Conservation (phyloP, 23 tunicate genomes). For the Diplosoma virens region DNA sequence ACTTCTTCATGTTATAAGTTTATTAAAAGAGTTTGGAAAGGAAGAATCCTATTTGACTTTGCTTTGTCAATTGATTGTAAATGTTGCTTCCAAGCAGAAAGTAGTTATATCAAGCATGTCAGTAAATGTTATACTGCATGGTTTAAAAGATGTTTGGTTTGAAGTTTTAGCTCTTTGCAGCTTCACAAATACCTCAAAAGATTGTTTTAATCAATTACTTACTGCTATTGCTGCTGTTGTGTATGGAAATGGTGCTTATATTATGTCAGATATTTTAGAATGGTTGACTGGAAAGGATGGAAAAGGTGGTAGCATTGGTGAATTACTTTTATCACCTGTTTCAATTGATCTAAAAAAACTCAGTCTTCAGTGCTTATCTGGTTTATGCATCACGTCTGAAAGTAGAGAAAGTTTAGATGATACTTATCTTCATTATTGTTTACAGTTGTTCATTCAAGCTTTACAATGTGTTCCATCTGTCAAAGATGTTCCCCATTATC, state of each 20-base stretch:
- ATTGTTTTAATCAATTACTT: conserved; percentile 6
- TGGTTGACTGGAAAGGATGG: conserved; percentile 44
- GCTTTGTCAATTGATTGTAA: conserved; percentile 24
- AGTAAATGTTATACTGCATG: conserved; percentile 54
- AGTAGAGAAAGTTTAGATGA: conserved; percentile 36
- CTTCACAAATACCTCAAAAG: not conserved
- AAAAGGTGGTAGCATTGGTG: conserved; percentile 24
- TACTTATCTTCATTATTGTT: conserved; percentile 37
- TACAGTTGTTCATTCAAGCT: conserved; percentile 56
- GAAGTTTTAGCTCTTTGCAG: conserved; percentile 1
- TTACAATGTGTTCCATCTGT: conserved; percentile 37
- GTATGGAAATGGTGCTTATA: conserved; percentile 80
- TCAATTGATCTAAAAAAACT: conserved; percentile 24
- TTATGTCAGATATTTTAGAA: conserved; percentile 46
- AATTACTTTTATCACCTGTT: conserved; percentile 1
- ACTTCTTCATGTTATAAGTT: conserved; percentile 26
- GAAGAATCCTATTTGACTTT: conserved; percentile 10
- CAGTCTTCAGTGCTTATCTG: conserved; percentile 58
- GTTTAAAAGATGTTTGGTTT: conserved; percentile 41
- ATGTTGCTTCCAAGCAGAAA: conserved; percentile 60
- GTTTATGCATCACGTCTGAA: conserved; percentile 52
- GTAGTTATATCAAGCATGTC: conserved; percentile 46
- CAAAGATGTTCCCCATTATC: conserved; percentile 17
- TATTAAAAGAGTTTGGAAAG: conserved; percentile 25
- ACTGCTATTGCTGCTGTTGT: conserved; percentile 69